These are phyloP conservation scores for Motacilla alba DNA, from an alignment of 2,113 vertebrate genomes.

Conservation along the genomic window DNA sequence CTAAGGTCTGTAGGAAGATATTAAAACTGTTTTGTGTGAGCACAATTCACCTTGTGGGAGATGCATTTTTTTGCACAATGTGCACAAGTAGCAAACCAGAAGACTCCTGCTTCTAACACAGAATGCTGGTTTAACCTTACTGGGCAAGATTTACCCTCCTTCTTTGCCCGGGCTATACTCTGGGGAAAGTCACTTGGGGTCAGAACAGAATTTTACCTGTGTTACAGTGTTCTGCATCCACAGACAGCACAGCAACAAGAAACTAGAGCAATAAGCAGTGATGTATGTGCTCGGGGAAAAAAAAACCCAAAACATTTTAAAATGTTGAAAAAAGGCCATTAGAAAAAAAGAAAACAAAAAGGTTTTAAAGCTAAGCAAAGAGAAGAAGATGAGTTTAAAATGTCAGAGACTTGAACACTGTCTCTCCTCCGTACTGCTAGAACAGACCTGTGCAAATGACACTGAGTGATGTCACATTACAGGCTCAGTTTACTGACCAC, in stretches of 20 bases:
- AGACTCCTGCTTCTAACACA: background rate
- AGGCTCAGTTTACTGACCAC: background rate
- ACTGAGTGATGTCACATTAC: background rate
- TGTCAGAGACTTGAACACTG: background rate
- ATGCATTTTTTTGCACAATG: background rate
- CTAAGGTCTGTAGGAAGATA: background rate
- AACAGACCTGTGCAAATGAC: background rate
- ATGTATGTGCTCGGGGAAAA: accelerated
- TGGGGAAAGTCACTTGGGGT: background rate
- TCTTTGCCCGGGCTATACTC: background rate
- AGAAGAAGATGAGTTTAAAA: background rate
- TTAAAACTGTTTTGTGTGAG: background rate
- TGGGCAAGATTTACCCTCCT: background rate
- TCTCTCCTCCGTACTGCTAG: background rate
- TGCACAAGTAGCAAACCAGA: background rate
- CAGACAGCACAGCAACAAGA: background rate
- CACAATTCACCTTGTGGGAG: background rate
- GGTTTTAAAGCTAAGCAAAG: background rate
- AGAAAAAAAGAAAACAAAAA: too few relatives aligned
- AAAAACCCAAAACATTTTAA: background rate
- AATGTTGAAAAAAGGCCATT: accelerated
- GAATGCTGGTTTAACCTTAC: background rate
- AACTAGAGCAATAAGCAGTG: background rate
- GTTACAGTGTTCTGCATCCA: accelerated
- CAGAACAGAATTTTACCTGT: background rate